phyloP scores from a whole-genome alignment of 2,797 vertebrate species.

The Tiaroga cobitis region DNA sequence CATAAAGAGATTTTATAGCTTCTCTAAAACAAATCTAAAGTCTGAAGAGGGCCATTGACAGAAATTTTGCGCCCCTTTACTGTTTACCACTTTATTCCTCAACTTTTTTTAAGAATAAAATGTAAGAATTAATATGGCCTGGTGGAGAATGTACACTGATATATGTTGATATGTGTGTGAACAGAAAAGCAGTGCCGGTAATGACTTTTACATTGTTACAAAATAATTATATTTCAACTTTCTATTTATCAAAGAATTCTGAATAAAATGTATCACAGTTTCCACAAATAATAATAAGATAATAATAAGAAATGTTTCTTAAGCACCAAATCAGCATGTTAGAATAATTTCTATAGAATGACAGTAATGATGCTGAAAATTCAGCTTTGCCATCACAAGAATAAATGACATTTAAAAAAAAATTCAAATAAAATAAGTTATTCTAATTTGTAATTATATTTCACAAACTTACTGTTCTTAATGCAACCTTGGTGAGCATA shows the following conservation, averaged over 20 bases:
- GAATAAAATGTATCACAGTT: not conserved
- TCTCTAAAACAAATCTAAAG: conserved; percentile 33
- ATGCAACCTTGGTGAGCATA: not conserved
- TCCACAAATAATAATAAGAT: not conserved
- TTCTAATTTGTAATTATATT: not conserved
- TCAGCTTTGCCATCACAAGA: not conserved
- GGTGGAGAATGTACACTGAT: not conserved
- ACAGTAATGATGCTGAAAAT: not conserved
- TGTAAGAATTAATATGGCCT: not conserved
- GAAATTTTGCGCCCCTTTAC: not conserved
- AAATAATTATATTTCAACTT: not conserved
- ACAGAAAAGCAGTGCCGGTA: not conserved
- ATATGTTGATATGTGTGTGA: not conserved
- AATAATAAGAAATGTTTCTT: not conserved
- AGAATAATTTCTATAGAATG: not conserved
- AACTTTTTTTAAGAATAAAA: conserved; percentile 11
- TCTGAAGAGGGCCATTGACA: conserved; percentile 28
- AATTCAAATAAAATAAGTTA: not conserved
- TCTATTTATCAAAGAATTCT: not conserved
- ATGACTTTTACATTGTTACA: not conserved
- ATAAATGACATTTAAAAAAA: not conserved
- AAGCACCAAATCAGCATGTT: not conserved
- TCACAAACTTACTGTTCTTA: not conserved
- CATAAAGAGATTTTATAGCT: conserved; percentile 58
- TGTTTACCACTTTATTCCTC: not conserved